phyloP scores from a whole-genome alignment of 92 coral and sea anemone genomes.

The Palythoa grandiflora region DNA sequence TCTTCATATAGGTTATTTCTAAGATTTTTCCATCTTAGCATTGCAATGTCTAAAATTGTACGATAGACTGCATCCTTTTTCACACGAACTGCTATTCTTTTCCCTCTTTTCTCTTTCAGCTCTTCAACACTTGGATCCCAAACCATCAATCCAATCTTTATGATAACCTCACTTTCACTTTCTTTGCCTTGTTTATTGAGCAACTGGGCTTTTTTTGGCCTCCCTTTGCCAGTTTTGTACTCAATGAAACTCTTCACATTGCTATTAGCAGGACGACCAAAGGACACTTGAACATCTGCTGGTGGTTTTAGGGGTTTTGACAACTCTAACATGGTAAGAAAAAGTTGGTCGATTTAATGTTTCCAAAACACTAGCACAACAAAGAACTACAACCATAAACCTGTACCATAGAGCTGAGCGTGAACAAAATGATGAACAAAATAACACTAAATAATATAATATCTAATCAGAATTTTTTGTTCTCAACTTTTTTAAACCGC shows the following conservation, averaged over 20 bases:
- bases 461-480: too few species aligned
- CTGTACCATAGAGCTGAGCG: neutral
- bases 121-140: neutral
- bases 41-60: neutral
- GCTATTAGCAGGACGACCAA: neutral
- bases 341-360: neutral
- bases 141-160: neutral
- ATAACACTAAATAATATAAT: too few species aligned
- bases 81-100: neutral
- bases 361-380: neutral
- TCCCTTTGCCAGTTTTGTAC: neutral
- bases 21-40: neutral
- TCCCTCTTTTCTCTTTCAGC: neutral
- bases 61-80: neutral
- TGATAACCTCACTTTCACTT: too few species aligned
- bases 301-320: neutral
- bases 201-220: neutral
- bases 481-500: too few species aligned
- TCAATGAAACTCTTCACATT: neutral
- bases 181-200: neutral
- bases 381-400: neutral
- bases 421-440: neutral
- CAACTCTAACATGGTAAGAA: neutral
- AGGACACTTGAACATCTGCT: neutral
- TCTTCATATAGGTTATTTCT: constrained; percentile 6